A percentile compares a stretch with the other conserved stretches of the same genome.
phyloP scores from a whole-genome alignment of 2,113 vertebrate genomes.

The Tachycineta bicolor region DNA sequence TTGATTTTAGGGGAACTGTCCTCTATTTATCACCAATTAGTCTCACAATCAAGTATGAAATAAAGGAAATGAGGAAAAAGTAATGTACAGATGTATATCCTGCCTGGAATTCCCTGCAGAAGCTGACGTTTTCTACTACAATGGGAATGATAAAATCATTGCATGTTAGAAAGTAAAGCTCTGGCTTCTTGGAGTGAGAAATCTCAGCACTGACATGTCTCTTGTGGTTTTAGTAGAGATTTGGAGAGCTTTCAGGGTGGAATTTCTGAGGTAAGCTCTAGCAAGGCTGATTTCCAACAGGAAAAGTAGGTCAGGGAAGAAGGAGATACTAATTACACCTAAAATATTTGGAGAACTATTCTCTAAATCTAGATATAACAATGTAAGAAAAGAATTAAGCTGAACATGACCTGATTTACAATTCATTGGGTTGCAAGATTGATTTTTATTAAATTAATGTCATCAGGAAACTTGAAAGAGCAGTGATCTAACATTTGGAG shows the following conservation, averaged over 20 bases:
- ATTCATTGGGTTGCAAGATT: neutral
- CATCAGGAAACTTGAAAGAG: neutral
- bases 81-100: neutral
- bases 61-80: neutral
- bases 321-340: slow-evolving; percentile 60
- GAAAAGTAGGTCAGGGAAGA: slow-evolving; percentile 55
- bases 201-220: slow-evolving; percentile 6
- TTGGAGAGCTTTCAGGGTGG: slow-evolving; percentile 50
- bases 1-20: neutral
- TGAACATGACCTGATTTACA: neutral
- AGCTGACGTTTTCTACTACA: slow-evolving; percentile 2
- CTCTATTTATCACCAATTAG: neutral
- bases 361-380: slow-evolving; percentile 14
- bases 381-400: slow-evolving; percentile 21
- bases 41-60: neutral
- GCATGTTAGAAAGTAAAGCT: slow-evolving; percentile 15
- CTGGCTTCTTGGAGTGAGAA: neutral
- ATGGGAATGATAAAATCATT: slow-evolving; percentile 38
- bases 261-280: slow-evolving; percentile 31
- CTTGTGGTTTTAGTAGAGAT: slow-evolving; percentile 54
- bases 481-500: neutral
- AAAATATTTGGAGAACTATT: slow-evolving; percentile 29
- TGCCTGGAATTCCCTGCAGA: neutral
- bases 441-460: neutral
- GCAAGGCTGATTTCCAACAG: slow-evolving; percentile 11